Evolutionary conservation across 2,888 invertebrate species (phyloP).

Genomic region (Eucera pruinosa): DNA sequence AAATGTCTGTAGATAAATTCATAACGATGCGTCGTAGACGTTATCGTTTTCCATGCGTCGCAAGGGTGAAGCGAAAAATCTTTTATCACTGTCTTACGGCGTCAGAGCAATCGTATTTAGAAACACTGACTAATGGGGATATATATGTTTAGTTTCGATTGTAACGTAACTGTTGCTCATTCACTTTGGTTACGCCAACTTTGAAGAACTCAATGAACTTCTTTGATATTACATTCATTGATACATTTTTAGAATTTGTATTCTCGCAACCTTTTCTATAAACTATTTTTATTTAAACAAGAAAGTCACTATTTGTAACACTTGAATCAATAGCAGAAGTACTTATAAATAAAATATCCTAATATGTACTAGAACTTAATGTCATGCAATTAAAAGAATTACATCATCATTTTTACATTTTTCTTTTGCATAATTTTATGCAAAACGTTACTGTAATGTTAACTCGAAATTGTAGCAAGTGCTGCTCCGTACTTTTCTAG

Average conservation of each 20-base stretch:
- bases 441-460: background rate
- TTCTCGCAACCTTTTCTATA: background rate
- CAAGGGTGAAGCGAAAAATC: background rate
- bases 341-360: background rate
- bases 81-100: slow-evolving; percentile 2
- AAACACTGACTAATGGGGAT: background rate
- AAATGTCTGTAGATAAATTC: slow-evolving; percentile 21
- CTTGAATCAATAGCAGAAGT: background rate
- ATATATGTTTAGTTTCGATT: background rate
- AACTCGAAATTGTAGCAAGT: slow-evolving; percentile 11
- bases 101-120: background rate
- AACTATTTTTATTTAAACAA: background rate
- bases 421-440: background rate
- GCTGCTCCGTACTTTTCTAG: background rate
- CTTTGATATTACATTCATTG: background rate
- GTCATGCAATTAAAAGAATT: background rate
- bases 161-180: background rate
- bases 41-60: background rate
- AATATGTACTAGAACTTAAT: background rate
- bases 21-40: background rate
- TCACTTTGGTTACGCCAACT: background rate
- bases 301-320: background rate
- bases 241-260: background rate
- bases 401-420: background rate
- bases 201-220: background rate